Base-by-base conservation (phyloP, 2,888 invertebrate genomes). In the Ceramica pisi region DNA sequence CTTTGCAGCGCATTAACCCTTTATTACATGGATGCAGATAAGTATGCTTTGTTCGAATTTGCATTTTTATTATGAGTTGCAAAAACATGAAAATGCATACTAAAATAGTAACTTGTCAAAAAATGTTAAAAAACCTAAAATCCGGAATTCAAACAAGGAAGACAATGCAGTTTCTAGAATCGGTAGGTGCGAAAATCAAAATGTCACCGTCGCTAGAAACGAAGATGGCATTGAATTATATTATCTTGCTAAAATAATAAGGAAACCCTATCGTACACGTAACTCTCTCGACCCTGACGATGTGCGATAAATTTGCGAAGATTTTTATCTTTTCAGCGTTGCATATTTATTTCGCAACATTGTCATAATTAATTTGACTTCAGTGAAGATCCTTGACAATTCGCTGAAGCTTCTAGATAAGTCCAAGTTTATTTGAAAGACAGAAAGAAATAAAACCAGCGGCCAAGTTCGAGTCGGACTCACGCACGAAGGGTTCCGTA, bases 231-330 rank as follows among this genome's bases (percentile, higher is more conserved):
- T 77, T 81, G 21, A 59, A 59, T 64, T 67, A 10, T 81, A 55
- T 68, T 71, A 73, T 81, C 66, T 81, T 44, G 35, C 46, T 48
- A 61, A 71, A 68, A 62, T 66, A 66, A 83, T 46, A 68, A 60
- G 70, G 66, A 73, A 80, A 50, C 56, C n/a, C 56, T 46, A 55
- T 75, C 51, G 21, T 57, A 0, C 12, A 31, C 23, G 35, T 56
- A 44, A 63, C 46, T 26, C 6, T 26, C 35, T 67, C 71, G 75
- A 73, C 82, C 72, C 59, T 84, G 82, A 31, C n/a, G 31, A 57
- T 21, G 44, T n/a, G 67, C 26, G 65, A 78, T 67, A 68, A 68
- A 81, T 65, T 72, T 59, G 41, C 48, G 64, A 61, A 71, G 71
- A 67, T 73, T 57, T 67, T 44, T 44, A 74, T 70, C 41, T 65